Conservation (phyloP, 2,113 vertebrate species). For the Hypomesus transpacificus region DNA sequence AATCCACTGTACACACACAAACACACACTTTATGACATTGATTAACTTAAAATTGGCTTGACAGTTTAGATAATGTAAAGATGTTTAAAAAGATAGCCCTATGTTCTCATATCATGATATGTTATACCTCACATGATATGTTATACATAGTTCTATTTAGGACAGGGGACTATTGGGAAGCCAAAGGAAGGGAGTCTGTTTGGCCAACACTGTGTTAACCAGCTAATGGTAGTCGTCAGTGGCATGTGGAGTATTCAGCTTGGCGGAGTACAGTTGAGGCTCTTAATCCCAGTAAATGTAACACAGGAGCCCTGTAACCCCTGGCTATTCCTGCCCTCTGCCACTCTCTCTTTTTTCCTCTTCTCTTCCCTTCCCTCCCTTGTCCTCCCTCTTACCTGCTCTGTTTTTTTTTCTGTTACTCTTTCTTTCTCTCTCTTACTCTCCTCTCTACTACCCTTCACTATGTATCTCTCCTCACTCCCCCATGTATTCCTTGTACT, state of each 20-base stretch:
- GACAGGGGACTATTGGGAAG: no score
- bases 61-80: no score
- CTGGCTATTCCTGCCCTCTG: not conserved
- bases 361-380: not conserved
- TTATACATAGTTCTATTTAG: no score
- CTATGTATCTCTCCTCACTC: constrained; percentile 1
- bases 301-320: not conserved
- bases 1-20: not conserved
- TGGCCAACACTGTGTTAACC: not conserved
- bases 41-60: no score
- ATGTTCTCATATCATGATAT: no score
- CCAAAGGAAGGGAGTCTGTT: not conserved
- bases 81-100: no score
- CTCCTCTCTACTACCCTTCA: not conserved
- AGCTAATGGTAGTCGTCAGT: not conserved
- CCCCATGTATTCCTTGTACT: not conserved
- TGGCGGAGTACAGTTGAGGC: not conserved
- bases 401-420: not conserved
- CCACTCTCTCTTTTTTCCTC: not conserved
- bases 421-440: not conserved
- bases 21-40: no score
- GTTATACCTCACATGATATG: no score
- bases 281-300: not conserved
- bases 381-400: not conserved
- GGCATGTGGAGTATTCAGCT: not conserved